A percentile compares a stretch with the other conserved stretches of the same genome.
phyloP scores from a whole-genome alignment of 2,113 vertebrate genomes.

The Pungitius pungitius region DNA sequence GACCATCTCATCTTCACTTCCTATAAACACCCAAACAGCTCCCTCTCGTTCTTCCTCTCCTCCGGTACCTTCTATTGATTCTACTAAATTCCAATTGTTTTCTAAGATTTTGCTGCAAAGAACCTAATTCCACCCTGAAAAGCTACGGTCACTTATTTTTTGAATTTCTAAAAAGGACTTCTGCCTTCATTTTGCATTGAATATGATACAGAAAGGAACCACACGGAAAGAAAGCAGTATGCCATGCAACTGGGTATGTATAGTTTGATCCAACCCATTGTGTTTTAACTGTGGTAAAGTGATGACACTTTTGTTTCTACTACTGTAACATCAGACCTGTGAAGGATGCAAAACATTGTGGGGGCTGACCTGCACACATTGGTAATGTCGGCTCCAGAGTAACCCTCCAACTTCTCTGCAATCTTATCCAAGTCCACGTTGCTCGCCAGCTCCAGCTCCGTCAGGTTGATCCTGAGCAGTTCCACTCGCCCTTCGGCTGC shows the following conservation, averaged over 20 bases:
- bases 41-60: not conserved
- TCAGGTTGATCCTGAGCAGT: slow-evolving; percentile 91
- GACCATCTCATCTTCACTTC: no score
- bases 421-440: slow-evolving; percentile 94
- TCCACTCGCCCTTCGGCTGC: slow-evolving; percentile 93
- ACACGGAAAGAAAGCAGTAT: not conserved
- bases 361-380: slow-evolving; percentile 93
- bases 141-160: not conserved
- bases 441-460: slow-evolving; percentile 91
- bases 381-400: slow-evolving; percentile 98
- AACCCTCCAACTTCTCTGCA: slow-evolving; percentile 95
- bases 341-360: not conserved
- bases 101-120: not conserved
- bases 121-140: not conserved
- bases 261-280: not conserved
- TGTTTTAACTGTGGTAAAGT: not conserved
- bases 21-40: no score
- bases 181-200: not conserved
- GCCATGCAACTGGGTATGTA: not conserved
- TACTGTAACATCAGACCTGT: not conserved
- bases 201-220: not conserved
- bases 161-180: not conserved
- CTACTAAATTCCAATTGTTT: not conserved
- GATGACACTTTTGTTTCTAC: not conserved
- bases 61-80: not conserved